Conservation (phyloP, 2,888 invertebrate species). For the Lottia gigantea region DNA sequence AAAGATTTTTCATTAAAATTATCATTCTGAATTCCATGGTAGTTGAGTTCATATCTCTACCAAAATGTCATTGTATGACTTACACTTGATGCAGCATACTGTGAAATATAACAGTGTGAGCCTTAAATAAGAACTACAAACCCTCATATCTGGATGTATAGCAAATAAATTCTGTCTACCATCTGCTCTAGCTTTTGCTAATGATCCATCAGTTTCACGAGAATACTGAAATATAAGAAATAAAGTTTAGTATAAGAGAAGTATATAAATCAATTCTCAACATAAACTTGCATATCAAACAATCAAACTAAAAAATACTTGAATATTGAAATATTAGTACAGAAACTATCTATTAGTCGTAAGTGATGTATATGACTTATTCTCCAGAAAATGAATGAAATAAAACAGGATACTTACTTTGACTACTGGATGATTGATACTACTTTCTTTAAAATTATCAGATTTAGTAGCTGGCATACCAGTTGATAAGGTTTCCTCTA, state of each 20-base stretch:
- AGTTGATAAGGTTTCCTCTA: constrained; percentile 31
- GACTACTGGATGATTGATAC: constrained; percentile 38
- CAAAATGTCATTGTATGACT: too few relatives aligned
- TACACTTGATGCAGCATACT: too few relatives aligned
- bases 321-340: too few relatives aligned
- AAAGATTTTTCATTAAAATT: not conserved
- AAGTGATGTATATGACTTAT: too few relatives aligned
- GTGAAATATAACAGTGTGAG: too few relatives aligned
- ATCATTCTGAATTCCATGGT: too few relatives aligned
- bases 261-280: constrained; percentile 6
- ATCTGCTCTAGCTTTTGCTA: constrained; percentile 84
- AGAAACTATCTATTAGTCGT: too few relatives aligned
- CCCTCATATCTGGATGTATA: constrained; percentile 75
- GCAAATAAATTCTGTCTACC: constrained; percentile 83
- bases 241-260: not conserved
- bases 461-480: constrained; percentile 22
- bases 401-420: constrained; percentile 25
- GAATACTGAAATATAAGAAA: constrained; percentile 74
- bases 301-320: too few relatives aligned
- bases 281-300: constrained; percentile 17
- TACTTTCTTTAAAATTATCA: constrained; percentile 37
- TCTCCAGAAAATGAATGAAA: too few relatives aligned
- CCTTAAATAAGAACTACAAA: constrained; percentile 53
- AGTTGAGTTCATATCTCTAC: too few relatives aligned
- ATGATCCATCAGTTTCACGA: constrained; percentile 88